phyloP scores from a whole-genome alignment of 2,888 invertebrate species.

The Diogma glabrata region DNA sequence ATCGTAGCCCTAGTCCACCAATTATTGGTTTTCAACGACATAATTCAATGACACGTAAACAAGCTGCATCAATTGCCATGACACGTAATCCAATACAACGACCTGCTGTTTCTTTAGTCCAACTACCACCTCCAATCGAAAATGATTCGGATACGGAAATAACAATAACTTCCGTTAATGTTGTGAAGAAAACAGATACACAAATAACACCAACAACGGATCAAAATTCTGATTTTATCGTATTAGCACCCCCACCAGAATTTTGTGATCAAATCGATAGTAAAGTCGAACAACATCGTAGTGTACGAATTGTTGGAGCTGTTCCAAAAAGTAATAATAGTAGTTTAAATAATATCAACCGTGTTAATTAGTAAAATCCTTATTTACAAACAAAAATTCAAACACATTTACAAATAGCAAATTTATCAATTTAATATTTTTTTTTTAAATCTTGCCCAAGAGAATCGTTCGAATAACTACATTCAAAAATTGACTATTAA shows the following conservation, averaged over 20 bases:
- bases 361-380: no score
- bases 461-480: no score
- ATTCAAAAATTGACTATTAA: no score
- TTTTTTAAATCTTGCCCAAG: no score
- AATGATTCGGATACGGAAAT: constrained; percentile 55
- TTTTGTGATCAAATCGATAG: constrained; percentile 64
- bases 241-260: constrained; percentile 80
- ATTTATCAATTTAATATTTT: no score
- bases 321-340: constrained; percentile 53
- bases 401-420: no score
- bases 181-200: constrained; percentile 14
- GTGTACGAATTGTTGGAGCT: constrained; percentile 72
- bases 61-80: constrained; percentile 46
- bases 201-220: constrained; percentile 40
- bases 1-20: constrained; percentile 37
- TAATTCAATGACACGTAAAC: constrained; percentile 48
- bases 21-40: constrained; percentile 45
- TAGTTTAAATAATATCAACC: no score
- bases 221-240: constrained; percentile 42
- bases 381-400: no score
- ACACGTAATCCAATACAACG: constrained; percentile 40
- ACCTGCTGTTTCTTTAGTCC: constrained; percentile 63
- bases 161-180: constrained; percentile 20
- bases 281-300: constrained; percentile 27
- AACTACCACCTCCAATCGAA: constrained; percentile 69